These are phyloP conservation scores for Formica exsecta DNA, from an alignment of 1,140 invertebrate species.

Conservation along the genomic window DNA sequence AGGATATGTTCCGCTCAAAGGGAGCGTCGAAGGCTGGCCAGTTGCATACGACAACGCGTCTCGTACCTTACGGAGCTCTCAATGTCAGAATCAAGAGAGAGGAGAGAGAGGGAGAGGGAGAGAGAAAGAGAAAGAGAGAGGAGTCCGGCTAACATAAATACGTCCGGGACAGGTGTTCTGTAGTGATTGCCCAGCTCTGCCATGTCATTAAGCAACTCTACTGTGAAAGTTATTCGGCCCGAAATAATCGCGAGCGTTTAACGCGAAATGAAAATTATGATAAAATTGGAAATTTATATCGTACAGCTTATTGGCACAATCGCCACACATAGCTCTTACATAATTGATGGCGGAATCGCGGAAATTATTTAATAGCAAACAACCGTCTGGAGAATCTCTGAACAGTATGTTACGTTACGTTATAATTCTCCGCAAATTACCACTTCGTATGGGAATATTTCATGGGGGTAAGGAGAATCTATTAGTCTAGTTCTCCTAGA, in stretches of 20 bases:
- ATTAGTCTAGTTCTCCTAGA: neutral
- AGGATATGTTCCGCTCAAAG: constrained; percentile 44
- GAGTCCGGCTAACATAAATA: constrained; percentile 62
- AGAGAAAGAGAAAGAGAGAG: constrained; percentile 6
- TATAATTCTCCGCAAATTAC: constrained; percentile 19
- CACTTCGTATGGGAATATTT: neutral
- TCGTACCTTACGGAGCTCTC: constrained; percentile 32
- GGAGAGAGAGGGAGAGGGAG: neutral
- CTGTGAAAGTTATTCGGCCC: constrained; percentile 59
- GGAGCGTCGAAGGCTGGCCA: constrained; percentile 40
- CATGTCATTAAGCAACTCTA: constrained; percentile 59
- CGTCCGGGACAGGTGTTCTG: constrained; percentile 68
- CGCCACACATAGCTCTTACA: neutral
- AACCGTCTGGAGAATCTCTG: neutral
- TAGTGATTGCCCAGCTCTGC: constrained; percentile 67
- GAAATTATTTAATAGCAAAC: neutral
- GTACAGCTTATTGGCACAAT: neutral
- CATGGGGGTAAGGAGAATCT: too few species aligned
- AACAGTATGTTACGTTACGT: neutral
- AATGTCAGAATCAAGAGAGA: constrained; percentile 32
- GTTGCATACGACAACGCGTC: constrained; percentile 53
- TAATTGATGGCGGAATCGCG: neutral
- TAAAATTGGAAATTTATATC: constrained; percentile 42
- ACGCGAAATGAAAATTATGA: constrained; percentile 35
- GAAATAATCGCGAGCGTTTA: constrained; percentile 58